A percentile compares a stretch with the other conserved stretches of the same genome.
These are phyloP conservation scores for Thecophora atra DNA, from an alignment of 2,888 invertebrate species.

Conservation along the genomic window DNA sequence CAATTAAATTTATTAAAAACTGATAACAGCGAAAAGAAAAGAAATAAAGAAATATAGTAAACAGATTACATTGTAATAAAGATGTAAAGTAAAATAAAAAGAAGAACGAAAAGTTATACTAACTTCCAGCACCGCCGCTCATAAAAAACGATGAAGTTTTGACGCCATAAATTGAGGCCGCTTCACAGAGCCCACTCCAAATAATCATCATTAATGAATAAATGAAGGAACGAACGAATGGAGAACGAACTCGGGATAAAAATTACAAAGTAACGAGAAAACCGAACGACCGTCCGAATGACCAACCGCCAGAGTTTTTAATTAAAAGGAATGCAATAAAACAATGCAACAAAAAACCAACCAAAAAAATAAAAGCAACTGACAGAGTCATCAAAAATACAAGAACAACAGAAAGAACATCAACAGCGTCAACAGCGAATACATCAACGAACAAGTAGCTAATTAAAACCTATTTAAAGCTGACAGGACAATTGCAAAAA, in stretches of 20 bases:
- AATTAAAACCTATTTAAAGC: conserved; percentile 25
- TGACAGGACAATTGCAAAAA: conserved; percentile 29
- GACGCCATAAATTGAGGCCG: conserved; percentile 63
- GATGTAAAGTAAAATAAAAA: conserved; percentile 21
- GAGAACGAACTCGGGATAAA: neutral
- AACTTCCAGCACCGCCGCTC: conserved; percentile 61
- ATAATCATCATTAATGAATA: conserved; percentile 55
- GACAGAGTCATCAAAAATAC: neutral
- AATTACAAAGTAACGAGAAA: too few species aligned
- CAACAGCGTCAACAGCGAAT: neutral
- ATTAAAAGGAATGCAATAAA: too few species aligned
- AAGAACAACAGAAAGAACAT: neutral
- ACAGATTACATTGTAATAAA: neutral
- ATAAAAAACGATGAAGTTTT: conserved; percentile 62
- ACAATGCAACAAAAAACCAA: neutral
- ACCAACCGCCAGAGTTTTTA: too few species aligned
- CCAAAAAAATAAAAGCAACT: neutral
- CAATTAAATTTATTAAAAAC: too few species aligned
- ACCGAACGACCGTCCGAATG: too few species aligned
- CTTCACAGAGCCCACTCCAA: conserved; percentile 66
- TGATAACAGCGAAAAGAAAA: too few species aligned
- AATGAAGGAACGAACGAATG: neutral
- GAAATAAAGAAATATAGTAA: too few species aligned
- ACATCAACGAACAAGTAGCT: neutral
- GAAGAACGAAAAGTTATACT: conserved; percentile 51